A percentile compares a stretch with the other conserved stretches of the same genome.
phyloP scores from a whole-genome alignment of 2,797 vertebrate genomes.

The Pelochelys cantorii region DNA sequence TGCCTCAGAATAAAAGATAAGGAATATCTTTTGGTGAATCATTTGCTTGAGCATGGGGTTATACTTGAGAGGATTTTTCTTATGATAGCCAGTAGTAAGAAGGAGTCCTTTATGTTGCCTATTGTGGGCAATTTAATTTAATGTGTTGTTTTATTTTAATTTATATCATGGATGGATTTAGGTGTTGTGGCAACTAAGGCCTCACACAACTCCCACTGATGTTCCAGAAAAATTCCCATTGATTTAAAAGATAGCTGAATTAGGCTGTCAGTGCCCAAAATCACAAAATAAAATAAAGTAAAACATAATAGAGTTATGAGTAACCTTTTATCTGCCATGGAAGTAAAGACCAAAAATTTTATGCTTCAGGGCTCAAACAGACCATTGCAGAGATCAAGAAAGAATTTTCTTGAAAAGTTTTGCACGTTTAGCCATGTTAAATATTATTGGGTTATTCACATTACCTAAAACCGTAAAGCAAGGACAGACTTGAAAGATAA shows the following conservation, averaged over 20 bases:
- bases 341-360: neutral
- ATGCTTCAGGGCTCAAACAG: neutral
- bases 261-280: neutral
- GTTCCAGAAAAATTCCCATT: neutral
- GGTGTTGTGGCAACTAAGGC: neutral
- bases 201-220: neutral
- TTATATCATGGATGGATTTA: neutral
- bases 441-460: neutral
- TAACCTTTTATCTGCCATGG: neutral
- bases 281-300: neutral
- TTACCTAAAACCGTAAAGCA: neutral
- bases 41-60: neutral
- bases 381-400: neutral
- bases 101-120: neutral
- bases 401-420: neutral
- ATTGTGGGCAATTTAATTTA: neutral
- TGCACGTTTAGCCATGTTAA: accelerated
- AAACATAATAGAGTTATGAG: neutral
- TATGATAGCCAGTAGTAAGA: neutral
- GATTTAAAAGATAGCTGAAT: neutral
- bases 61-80: neutral
- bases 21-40: neutral
- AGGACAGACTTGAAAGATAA: neutral
- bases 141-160: neutral
- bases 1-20: neutral